Base-by-base conservation (phyloP, 2,888 invertebrate species). In the Crepidodera aurea region DNA sequence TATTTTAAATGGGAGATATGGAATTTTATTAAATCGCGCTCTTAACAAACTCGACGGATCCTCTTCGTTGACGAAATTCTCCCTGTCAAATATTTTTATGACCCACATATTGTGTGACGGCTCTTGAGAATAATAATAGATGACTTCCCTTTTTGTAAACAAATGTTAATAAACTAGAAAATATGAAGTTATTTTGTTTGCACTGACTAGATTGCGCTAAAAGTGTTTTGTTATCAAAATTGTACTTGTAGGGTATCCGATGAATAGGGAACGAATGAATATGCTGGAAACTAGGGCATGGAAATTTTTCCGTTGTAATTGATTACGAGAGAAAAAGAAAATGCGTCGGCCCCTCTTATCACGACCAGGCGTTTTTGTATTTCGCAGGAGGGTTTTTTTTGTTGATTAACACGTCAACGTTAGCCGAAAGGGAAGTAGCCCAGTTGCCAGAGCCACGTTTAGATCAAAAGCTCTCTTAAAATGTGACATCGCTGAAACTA, bases 121-220 rank as follows among this genome's bases (percentile, higher is more conserved):
- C 37, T 37, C 37, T 37, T 37, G 37, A 37, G 12, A 7, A 37
- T 37, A 37, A 37, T 37, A 37, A 37, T 37, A 37, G 37, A 12
- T 15, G 37, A 37, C 37, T 37, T 15, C 37, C 37, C 37, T 37
- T 37, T 37, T 10, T 37, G 37, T 37, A 37, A 37, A 37, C 37
- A 37, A 37, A 37, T 15, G 15, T 37, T 37, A 37, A 37, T 37
- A 37, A 13, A 37, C 37, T 13, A 37, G 13, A 5, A 13, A 37
- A 37, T 37, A 32, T 37, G 12, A 37, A 37, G 2, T 37, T 15
- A 37, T 37, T 37, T 37, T 37, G 37, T 37, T 37, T 37, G 37
- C 13, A 37, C 10, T 37, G 6, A 37, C 37, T 37, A 37, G 37
- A 37, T 37, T 37, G 37, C 15, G 15, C 15, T 37, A 7, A 37